Evolutionary conservation across 2,113 vertebrate species (phyloP).

Genomic region (Hepsetus odoe): DNA sequence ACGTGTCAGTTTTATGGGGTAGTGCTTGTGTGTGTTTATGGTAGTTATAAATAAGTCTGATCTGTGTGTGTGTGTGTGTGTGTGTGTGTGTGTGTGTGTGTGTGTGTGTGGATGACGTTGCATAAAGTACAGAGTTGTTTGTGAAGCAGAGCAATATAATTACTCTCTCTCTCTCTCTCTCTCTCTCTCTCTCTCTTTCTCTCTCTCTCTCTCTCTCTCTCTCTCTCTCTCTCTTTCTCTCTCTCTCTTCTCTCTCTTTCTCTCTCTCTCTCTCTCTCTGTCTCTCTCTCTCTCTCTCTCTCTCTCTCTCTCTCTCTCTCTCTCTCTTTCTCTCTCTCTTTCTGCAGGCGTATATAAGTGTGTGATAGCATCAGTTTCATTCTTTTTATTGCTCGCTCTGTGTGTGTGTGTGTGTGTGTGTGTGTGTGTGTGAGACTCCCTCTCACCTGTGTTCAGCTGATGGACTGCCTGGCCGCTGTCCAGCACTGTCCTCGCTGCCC

Average conservation of each 20-base stretch:
- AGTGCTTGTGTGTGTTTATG: neutral
- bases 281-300: too few relatives aligned
- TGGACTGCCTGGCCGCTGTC: conserved; percentile 21
- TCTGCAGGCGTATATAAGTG: too few relatives aligned
- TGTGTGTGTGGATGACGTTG: neutral
- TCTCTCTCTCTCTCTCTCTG: too few relatives aligned
- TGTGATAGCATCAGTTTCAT: too few relatives aligned
- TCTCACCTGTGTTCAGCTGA: conserved; percentile 18
- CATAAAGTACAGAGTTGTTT: neutral
- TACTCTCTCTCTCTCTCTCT: too few relatives aligned
- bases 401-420: neutral
- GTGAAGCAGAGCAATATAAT: neutral
- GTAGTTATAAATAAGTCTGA: neutral
- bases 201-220: too few relatives aligned
- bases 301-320: too few relatives aligned
- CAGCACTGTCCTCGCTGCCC: neutral
- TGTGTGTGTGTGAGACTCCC: neutral
- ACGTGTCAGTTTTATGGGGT: neutral
- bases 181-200: too few relatives aligned
- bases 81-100: neutral
- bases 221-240: too few relatives aligned
- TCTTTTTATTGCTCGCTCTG: too few relatives aligned
- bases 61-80: neutral
- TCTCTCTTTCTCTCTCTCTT: too few relatives aligned
- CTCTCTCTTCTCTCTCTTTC: too few relatives aligned